Percentiles rank a stretch among this genome's conserved stretches.
Conservation (phyloP, 2,113 vertebrate genomes). For the Rhinolophus sinicus region DNA sequence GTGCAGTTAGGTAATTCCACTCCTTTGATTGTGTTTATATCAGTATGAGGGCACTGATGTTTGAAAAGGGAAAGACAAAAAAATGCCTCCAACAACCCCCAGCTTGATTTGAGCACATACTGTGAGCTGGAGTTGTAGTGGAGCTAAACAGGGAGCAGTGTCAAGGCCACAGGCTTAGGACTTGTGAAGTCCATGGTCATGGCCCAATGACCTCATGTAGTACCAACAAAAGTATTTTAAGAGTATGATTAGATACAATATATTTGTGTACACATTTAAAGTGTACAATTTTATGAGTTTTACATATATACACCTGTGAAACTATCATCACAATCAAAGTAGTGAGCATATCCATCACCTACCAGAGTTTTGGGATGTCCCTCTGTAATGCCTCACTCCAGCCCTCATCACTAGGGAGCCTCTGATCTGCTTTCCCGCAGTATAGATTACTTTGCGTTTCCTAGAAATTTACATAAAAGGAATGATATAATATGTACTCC, state of each 20-base stretch:
- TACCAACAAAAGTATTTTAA: not conserved
- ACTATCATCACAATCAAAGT: not conserved
- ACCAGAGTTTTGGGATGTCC: not conserved
- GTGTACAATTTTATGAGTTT: not conserved
- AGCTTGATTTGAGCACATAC: not conserved
- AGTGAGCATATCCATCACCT: not conserved
- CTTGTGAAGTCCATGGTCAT: not conserved
- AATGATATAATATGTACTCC: not conserved
- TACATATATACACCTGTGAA: not conserved
- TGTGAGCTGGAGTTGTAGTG: too few relatives aligned
- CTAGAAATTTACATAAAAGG: not conserved
- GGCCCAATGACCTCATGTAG: not conserved
- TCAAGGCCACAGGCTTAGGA: not conserved
- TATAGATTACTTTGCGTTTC: not conserved
- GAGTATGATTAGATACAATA: not conserved
- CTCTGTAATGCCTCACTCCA: not conserved
- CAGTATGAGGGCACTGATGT: not conserved
- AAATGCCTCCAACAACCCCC: not conserved
- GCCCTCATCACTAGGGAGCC: accelerated
- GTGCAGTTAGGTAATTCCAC: too few relatives aligned
- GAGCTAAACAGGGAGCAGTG: not conserved
- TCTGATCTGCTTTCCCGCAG: not conserved
- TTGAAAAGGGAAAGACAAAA: not conserved
- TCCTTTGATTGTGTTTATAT: not conserved
- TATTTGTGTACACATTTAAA: not conserved